These are phyloP conservation scores for Troides helena DNA, from an alignment of 2,888 invertebrate genomes.

Conservation along the genomic window DNA sequence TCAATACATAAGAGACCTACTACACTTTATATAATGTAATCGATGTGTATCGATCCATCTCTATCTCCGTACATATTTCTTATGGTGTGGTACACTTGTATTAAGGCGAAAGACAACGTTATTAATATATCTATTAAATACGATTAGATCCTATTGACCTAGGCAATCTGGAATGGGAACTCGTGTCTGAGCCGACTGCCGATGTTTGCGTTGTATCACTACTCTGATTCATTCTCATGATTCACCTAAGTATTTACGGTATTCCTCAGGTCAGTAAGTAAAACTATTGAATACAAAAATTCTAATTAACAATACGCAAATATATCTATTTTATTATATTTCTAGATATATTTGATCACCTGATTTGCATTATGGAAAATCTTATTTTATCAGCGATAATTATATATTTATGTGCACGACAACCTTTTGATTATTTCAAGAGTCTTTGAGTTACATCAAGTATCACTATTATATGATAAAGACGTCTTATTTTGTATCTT, in stretches of 20 bases:
- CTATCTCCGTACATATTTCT: too few species aligned
- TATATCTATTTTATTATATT: not conserved
- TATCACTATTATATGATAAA: not conserved
- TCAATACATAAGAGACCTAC: too few species aligned
- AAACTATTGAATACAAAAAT: not conserved
- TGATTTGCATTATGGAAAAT: too few species aligned
- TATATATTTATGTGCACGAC: not conserved
- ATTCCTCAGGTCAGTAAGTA: slow-evolving; percentile 17
- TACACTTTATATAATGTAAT: too few species aligned
- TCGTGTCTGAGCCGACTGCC: too few species aligned
- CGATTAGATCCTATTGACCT: too few species aligned
- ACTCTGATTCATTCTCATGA: slow-evolving; percentile 24
- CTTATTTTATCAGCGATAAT: not conserved
- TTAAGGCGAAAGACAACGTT: too few species aligned
- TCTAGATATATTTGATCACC: not conserved
- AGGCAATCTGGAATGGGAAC: too few species aligned
- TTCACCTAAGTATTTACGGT: slow-evolving; percentile 26
- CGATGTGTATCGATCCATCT: too few species aligned
- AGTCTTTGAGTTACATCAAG: not conserved
- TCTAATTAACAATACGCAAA: not conserved
- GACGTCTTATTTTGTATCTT: not conserved
- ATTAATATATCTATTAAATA: too few species aligned
- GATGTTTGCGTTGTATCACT: slow-evolving; percentile 10
- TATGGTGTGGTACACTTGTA: too few species aligned
- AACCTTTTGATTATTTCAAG: too few species aligned